These are phyloP conservation scores for Ophion slaviceki DNA, from an alignment of 2,888 invertebrate species.

Conservation along the genomic window DNA sequence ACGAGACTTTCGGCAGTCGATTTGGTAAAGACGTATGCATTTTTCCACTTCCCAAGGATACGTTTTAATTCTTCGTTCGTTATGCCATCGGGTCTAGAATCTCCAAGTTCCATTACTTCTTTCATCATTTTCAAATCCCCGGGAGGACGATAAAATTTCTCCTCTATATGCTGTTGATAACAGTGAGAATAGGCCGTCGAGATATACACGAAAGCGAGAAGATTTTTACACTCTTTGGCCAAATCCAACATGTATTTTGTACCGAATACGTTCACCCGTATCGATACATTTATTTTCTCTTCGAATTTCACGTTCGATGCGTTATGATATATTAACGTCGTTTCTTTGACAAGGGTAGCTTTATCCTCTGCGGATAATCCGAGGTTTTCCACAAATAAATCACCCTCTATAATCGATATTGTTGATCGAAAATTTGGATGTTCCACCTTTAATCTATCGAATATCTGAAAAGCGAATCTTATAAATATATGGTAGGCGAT, in stretches of 20 bases:
- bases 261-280: slow-evolving; percentile 73
- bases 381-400: slow-evolving; percentile 67
- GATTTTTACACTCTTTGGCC: slow-evolving; percentile 70
- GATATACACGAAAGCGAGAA: slow-evolving; percentile 72
- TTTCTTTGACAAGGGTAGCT: slow-evolving; percentile 65
- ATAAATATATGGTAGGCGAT: too few species aligned
- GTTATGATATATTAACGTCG: slow-evolving; percentile 75
- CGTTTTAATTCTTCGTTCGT: slow-evolving; percentile 63
- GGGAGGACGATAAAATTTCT: slow-evolving; percentile 74
- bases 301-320: slow-evolving; percentile 68
- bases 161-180: slow-evolving; percentile 69
- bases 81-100: slow-evolving; percentile 62
- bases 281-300: slow-evolving; percentile 58
- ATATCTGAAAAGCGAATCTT: slow-evolving; percentile 44
- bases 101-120: slow-evolving; percentile 68
- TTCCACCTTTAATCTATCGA: slow-evolving; percentile 56
- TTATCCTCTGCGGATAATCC: slow-evolving; percentile 69
- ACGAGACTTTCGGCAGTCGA: slow-evolving; percentile 75
- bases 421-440: slow-evolving; percentile 69
- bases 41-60: slow-evolving; percentile 71
- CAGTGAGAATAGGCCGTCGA: slow-evolving; percentile 75
- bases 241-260: slow-evolving; percentile 74
- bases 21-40: slow-evolving; percentile 73
- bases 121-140: slow-evolving; percentile 71
- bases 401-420: slow-evolving; percentile 69